phyloP scores from a whole-genome alignment of 2,797 vertebrate species.

The Poeciliopsis gracilis region DNA sequence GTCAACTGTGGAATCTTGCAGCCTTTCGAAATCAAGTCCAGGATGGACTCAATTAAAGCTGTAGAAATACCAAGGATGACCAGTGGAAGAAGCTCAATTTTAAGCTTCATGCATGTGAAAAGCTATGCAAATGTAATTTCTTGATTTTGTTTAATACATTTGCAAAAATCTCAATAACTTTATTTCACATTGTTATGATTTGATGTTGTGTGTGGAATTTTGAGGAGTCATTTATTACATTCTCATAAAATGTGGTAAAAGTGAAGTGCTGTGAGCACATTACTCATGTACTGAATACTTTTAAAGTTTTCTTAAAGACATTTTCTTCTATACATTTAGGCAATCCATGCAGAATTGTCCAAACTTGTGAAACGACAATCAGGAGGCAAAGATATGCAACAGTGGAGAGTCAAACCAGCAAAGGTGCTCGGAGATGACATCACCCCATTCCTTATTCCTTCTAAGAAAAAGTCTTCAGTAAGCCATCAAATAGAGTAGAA shows the following conservation, averaged over 20 bases:
- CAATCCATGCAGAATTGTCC: constrained; percentile 85
- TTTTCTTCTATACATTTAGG: constrained; percentile 63
- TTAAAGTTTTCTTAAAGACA: background rate
- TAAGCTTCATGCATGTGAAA: too few relatives aligned
- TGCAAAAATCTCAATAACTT: too few relatives aligned
- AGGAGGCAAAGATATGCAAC: constrained; percentile 63
- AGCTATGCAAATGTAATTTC: too few relatives aligned
- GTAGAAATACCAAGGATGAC: too few relatives aligned
- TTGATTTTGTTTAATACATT: too few relatives aligned
- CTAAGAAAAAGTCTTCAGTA: constrained; percentile 73
- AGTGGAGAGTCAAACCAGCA: constrained; percentile 68
- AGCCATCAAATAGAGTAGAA: constrained; percentile 25
- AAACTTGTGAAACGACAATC: constrained; percentile 81
- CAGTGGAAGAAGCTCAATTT: too few relatives aligned
- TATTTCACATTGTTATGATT: background rate
- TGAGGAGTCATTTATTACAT: background rate
- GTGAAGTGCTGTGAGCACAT: background rate
- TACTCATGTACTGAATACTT: background rate
- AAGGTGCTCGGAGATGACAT: constrained; percentile 71
- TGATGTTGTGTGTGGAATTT: background rate
- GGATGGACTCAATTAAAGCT: too few relatives aligned
- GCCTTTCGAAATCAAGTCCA: too few relatives aligned
- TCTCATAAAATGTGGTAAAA: background rate
- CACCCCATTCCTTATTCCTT: constrained; percentile 67
- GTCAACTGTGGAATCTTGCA: too few relatives aligned